phyloP scores from a whole-genome alignment of 1,140 invertebrate genomes.

The Choristoneura fumiferana region DNA sequence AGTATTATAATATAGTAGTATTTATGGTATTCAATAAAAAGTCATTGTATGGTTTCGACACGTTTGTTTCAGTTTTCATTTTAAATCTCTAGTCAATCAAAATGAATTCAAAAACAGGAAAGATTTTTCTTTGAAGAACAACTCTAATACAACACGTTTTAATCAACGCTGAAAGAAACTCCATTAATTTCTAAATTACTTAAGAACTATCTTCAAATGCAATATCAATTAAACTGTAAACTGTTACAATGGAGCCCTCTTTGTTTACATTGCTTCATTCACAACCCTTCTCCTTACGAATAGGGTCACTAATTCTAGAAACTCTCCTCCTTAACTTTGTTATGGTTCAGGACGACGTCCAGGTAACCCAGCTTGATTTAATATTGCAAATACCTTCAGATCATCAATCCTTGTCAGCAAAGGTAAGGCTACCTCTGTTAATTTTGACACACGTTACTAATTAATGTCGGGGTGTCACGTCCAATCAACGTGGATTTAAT shows the following conservation, averaged over 20 bases:
- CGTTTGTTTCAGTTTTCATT: too few species aligned
- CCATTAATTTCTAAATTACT: neutral
- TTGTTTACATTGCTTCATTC: neutral
- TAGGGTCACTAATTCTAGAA: too few species aligned
- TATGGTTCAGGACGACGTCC: neutral
- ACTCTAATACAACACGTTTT: neutral
- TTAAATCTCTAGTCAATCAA: too few species aligned
- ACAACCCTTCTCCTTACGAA: too few species aligned
- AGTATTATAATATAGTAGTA: too few species aligned
- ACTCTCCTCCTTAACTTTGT: neutral
- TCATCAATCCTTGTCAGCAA: slow-evolving; percentile 12
- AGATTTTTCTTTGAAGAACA: too few species aligned
- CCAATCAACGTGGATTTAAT: slow-evolving; percentile 16
- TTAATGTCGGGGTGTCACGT: slow-evolving; percentile 1
- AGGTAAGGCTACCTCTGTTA: slow-evolving; percentile 14
- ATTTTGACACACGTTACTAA: slow-evolving; percentile 15
- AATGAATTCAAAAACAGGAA: too few species aligned
- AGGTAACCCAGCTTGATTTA: slow-evolving; percentile 8
- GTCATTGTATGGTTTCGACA: too few species aligned
- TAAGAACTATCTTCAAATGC: neutral
- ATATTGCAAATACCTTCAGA: neutral
- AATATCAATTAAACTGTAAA: slow-evolving; percentile 1
- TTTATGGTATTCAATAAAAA: too few species aligned
- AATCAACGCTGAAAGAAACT: neutral
- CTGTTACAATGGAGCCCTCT: neutral